Evolutionary conservation across 2,888 invertebrate species (phyloP).

Genomic region (Andrena bucephala): DNA sequence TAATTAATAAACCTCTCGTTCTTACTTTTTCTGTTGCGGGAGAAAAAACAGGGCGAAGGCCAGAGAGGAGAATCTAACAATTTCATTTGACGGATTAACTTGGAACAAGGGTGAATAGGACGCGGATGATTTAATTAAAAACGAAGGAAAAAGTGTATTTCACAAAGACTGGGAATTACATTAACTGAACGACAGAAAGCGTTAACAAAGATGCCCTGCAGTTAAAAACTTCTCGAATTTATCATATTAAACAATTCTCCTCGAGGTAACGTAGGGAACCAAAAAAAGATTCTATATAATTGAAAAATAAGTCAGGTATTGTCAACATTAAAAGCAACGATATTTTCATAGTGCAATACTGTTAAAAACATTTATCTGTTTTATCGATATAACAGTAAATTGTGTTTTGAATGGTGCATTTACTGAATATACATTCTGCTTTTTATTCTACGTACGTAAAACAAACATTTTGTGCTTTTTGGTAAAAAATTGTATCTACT

Average conservation of each 20-base stretch:
- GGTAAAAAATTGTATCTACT: too few relatives aligned
- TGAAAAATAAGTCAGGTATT: background rate
- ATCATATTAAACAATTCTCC: background rate
- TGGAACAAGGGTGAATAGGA: background rate
- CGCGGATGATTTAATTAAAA: conserved; percentile 19
- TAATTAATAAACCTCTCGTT: conserved; percentile 26
- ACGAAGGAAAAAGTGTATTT: background rate
- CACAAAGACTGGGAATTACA: background rate
- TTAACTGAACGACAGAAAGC: background rate
- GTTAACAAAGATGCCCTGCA: background rate
- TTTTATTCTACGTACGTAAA: too few relatives aligned
- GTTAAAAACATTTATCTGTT: too few relatives aligned
- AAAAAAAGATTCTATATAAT: background rate
- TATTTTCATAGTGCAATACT: too few relatives aligned
- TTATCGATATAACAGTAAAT: too few relatives aligned
- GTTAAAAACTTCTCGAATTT: background rate
- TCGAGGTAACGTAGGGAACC: background rate
- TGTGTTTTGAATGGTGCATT: too few relatives aligned
- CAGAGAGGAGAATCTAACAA: background rate
- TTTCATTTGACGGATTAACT: conserved; percentile 18
- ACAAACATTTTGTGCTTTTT: too few relatives aligned
- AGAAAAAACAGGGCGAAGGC: background rate
- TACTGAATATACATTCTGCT: too few relatives aligned
- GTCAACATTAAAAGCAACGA: too few relatives aligned
- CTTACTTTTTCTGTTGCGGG: background rate